Conservation (phyloP, 2,797 vertebrate species). For the Notamacropus eugenii region DNA sequence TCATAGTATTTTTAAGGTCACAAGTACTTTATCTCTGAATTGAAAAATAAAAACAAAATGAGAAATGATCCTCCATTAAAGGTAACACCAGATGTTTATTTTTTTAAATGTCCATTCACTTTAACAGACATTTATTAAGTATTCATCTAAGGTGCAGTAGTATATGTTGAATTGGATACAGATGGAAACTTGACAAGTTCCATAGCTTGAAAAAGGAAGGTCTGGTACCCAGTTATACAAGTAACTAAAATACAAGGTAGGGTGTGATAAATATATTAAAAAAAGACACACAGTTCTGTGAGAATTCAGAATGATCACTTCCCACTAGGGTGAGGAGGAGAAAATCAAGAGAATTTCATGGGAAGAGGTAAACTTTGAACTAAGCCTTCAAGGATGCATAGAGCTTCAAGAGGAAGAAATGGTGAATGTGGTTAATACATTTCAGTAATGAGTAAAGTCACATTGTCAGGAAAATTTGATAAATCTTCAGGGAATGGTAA, state of each 20-base stretch:
- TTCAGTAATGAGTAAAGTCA: background rate
- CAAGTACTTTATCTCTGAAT: constrained; percentile 12
- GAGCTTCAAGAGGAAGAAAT: background rate
- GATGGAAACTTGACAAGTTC: background rate
- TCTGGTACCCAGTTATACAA: background rate
- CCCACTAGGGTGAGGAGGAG: background rate
- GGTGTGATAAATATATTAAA: background rate
- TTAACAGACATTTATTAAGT: background rate
- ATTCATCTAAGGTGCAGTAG: background rate
- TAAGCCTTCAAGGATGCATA: background rate
- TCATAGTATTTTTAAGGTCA: constrained; percentile 15
- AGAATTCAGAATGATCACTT: background rate
- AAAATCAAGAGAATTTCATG: background rate
- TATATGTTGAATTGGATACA: background rate
- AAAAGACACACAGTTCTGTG: background rate
- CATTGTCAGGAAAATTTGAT: background rate
- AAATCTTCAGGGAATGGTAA: background rate
- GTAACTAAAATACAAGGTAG: background rate
- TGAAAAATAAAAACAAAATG: constrained; percentile 11
- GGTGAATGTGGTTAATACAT: background rate
- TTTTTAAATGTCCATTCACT: background rate
- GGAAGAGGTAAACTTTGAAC: background rate
- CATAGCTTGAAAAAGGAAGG: background rate
- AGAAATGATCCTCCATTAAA: background rate
- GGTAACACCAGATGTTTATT: background rate